Percentiles rank a stretch among this genome's conserved stretches.
Conservation (phyloP, 2,888 invertebrate genomes). For the Dynastes hyllus region DNA sequence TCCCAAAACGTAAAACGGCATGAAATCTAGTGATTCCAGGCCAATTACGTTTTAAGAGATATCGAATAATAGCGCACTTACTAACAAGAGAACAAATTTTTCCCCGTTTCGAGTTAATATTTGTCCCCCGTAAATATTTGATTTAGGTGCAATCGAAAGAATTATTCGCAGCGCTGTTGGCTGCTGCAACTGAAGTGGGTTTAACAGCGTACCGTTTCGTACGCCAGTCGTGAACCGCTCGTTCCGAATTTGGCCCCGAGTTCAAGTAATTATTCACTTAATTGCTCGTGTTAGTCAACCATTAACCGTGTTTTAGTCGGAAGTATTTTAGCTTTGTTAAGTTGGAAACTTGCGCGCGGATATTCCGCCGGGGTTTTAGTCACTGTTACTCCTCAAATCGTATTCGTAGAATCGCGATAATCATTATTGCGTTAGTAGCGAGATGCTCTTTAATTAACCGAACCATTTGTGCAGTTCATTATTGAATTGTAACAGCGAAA, state of each 20-base stretch:
- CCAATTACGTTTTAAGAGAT: slow-evolving; percentile 2
- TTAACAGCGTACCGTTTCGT: slow-evolving; percentile 3
- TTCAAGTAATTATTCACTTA: slow-evolving; percentile 46
- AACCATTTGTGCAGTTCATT: neutral
- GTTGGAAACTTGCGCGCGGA: slow-evolving; percentile 29
- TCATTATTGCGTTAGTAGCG: slow-evolving; percentile 11
- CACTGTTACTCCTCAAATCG: slow-evolving; percentile 24
- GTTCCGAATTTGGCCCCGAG: slow-evolving; percentile 16
- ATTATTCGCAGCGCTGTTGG: slow-evolving; percentile 11
- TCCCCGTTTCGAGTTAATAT: slow-evolving; percentile 16
- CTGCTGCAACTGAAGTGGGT: slow-evolving; percentile 28
- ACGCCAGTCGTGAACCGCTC: neutral
- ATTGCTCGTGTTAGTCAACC: slow-evolving; percentile 47
- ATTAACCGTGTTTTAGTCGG: slow-evolving; percentile 37
- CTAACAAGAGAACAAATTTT: slow-evolving; percentile 33
- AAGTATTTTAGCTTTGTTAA: slow-evolving; percentile 39
- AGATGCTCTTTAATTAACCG: slow-evolving; percentile 10
- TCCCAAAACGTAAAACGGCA: neutral
- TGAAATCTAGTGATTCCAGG: neutral
- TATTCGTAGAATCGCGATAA: slow-evolving; percentile 18
- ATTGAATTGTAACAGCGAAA: neutral
- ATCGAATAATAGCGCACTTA: slow-evolving; percentile 10
- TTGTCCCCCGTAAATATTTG: slow-evolving; percentile 25
- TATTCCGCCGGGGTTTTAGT: neutral
- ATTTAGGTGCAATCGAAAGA: slow-evolving; percentile 32